Base-by-base conservation (phyloP, 2,797 vertebrate species). In the Typhlichthys subterraneus region DNA sequence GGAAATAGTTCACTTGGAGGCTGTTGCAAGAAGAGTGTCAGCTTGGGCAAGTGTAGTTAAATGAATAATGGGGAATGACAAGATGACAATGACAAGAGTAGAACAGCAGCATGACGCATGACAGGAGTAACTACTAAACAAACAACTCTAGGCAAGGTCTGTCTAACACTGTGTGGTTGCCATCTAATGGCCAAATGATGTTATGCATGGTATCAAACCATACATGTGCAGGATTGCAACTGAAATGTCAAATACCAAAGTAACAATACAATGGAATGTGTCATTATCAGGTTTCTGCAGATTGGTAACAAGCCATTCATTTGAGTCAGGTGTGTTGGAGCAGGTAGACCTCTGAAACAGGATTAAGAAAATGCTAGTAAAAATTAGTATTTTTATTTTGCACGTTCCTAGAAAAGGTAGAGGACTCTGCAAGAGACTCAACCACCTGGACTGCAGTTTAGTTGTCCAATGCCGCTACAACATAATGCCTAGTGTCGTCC, bases 151-250 rank as follows among this genome's bases (percentile, higher is more conserved):
- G 17, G 7, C 13, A 59, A 1, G 46, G 0, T 23, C 17, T 19
- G 38, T 19, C 15, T 17, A 54, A 63, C 70, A 63, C 11, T 8
- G 76, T 81, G 80, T 68, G 74, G 82, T 84, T 78, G 86, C 88
- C 88, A 83, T 79, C 91, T 93, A 87, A 82, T 88, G 89, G 89
- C 77, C 69, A 82, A 73, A 61, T 23, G 9, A 38, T 14, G 64
- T 19, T 38, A 14, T 65, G 75, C 82, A 76, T 45, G 4, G 31
- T 12, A 49, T 38, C 33, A 6, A 6, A 45, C n/a, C 38, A 38
- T 57, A 14, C 14, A 14, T 14, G 17, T 14, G 8, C 33, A 17
- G 29, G 53, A 29, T 29, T 33, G 17, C 17, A 29, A 33, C 12
- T 54, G 45, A 13, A 13, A 47, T 2, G 45, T 13, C 9, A 29